Evolutionary conservation across 2,888 invertebrate species (phyloP).

Genomic region (Selenia dentaria): DNA sequence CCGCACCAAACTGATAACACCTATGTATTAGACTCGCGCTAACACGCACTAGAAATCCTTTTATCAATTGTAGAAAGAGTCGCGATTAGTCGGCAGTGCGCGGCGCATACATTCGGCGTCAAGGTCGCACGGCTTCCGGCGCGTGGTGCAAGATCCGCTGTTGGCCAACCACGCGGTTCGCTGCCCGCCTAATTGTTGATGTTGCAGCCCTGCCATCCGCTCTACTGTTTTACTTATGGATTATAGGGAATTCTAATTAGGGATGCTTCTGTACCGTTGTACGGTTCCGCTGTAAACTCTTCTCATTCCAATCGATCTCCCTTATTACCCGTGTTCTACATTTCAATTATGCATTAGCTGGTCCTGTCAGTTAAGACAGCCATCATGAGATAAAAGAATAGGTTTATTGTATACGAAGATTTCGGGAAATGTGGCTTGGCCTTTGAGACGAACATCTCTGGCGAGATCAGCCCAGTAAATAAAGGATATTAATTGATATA

Average conservation of each 20-base stretch:
- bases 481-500: too few relatives aligned
- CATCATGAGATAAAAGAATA: too few relatives aligned
- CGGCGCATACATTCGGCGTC: constrained; percentile 52
- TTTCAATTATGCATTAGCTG: neutral
- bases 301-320: constrained; percentile 9
- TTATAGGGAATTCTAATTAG: constrained; percentile 44
- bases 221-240: constrained; percentile 44
- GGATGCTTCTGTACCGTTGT: constrained; percentile 34
- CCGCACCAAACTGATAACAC: constrained; percentile 2
- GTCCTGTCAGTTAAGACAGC: too few relatives aligned
- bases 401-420: too few relatives aligned
- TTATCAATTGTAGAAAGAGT: constrained; percentile 46
- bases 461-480: too few relatives aligned
- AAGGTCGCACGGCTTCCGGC: constrained; percentile 74
- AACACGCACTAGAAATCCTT: constrained; percentile 46
- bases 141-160: constrained; percentile 75
- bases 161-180: constrained; percentile 62
- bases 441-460: too few relatives aligned
- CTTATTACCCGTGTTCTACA: neutral
- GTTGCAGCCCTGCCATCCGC: constrained; percentile 55
- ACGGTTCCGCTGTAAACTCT: constrained; percentile 17
- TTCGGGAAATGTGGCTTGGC: too few relatives aligned
- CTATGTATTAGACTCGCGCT: constrained; percentile 1
- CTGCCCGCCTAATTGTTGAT: constrained; percentile 64
- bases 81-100: constrained; percentile 30